Percentiles rank a stretch among this genome's conserved stretches.
Evolutionary conservation across 1,140 invertebrate species (phyloP).

Genomic region (Lithobius niger): DNA sequence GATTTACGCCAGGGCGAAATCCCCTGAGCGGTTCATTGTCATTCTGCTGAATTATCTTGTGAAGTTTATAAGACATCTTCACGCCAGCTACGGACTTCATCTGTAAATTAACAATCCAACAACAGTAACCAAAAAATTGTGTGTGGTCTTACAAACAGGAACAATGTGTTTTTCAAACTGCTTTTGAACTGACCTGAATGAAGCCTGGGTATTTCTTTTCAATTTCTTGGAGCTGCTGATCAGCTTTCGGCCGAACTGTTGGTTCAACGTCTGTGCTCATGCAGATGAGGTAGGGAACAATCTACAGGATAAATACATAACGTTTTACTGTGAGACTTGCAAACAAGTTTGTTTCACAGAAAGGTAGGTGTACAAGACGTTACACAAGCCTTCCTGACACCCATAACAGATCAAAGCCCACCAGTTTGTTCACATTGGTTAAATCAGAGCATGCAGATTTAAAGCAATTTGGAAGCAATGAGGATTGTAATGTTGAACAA

Average conservation of each 20-base stretch:
- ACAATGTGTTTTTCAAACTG: not conserved
- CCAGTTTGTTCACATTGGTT: no score
- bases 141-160: not conserved
- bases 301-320: constrained; percentile 41
- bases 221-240: constrained; percentile 92
- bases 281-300: constrained; percentile 94
- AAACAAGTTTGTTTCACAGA: no score
- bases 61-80: constrained; percentile 66
- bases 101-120: constrained; percentile 29
- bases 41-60: constrained; percentile 58
- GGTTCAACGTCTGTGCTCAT: constrained; percentile 90
- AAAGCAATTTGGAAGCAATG: no score
- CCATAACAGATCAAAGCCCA: no score
- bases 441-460: no score
- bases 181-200: no score
- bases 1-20: constrained; percentile 48
- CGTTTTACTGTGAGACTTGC: not conserved
- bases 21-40: constrained; percentile 47
- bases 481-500: no score
- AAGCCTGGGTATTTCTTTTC: constrained; percentile 99
- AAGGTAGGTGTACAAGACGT: no score
- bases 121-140: constrained; percentile 8
- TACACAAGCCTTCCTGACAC: no score
- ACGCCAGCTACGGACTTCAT: constrained; percentile 81
- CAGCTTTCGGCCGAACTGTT: constrained; percentile 73